Base-by-base conservation (phyloP, 1,140 invertebrate species). In the Tetramorium alpestre region DNA sequence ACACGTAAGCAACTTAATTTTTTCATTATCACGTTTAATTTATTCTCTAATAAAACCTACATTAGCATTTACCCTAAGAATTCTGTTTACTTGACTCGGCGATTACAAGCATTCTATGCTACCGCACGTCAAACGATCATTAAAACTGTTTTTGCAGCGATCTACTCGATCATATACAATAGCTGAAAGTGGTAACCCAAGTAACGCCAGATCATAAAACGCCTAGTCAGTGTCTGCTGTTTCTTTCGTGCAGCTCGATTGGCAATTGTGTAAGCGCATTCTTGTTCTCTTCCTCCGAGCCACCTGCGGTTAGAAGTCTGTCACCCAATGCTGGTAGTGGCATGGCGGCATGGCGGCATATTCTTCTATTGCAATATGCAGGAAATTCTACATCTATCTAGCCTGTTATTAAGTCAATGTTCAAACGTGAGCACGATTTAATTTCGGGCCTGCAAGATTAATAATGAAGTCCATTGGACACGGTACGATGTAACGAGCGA, bases 251-350 rank as follows among this genome's bases (percentile, higher is more conserved):
- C 54, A 28, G 44, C 18, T 22, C 16, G 65, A 28, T 11, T 65
- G 47, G 54, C 80, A 54, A 88, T 86, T 88, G 69, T 88, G 82
- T 49, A 88, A 89, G 54, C 47, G 49, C 82, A 88, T 89, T 86
- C 41, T 51, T 73, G 25, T 6, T 58, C 78, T 72, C 41, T 25
- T 56, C 38, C 44, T 47, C 60, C 25, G 69, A 84, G 54, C 70
- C 41, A 84, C 28, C 38, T 72, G 56, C 80, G 80, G 67, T 73
- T 64, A 44, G 22, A 33, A 64, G 56, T 47, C 47, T 41, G 38
- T 60, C 62, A 49, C 18, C 28, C 41, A 25, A 28, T 38, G 8
- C 41, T 16, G n/a, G 33, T 33, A 4, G 33, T 3, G 33, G 33
- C 33, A 4, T 33, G 3, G 33, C 33, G 33, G 33, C 33, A 38